phyloP scores from a whole-genome alignment of 2,113 vertebrate species.

The Ptychochromis oligacanthus region DNA sequence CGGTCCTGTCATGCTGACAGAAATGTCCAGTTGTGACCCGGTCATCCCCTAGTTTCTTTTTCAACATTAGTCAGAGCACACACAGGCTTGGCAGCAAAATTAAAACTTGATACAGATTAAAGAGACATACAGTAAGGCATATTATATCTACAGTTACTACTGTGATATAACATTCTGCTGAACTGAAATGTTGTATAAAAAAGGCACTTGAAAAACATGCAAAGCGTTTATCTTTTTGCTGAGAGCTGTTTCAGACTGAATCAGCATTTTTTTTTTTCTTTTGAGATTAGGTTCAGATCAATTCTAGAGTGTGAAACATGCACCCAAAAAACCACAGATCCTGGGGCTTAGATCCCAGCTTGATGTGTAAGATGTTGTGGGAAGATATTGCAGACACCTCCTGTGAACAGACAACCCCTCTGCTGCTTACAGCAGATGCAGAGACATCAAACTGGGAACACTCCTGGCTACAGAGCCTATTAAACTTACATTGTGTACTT shows the following conservation, averaged over 20 bases:
- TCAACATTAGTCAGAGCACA: background rate
- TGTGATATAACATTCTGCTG: background rate
- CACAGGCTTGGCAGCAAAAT: constrained; percentile 1
- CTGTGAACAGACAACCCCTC: constrained; percentile 54
- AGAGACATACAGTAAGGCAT: background rate
- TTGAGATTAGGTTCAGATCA: background rate
- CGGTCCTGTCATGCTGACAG: constrained; percentile 4
- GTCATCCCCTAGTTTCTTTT: background rate
- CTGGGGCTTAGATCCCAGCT: constrained; percentile 43
- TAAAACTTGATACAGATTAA: background rate
- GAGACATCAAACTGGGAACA: constrained; percentile 55
- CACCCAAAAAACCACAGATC: constrained; percentile 5
- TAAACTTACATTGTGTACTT: constrained; percentile 45
- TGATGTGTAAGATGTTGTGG: constrained; percentile 44
- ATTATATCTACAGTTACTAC: background rate
- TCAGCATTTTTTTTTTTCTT: background rate
- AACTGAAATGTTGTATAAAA: background rate
- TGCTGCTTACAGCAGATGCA: constrained; percentile 49
- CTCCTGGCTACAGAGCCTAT: constrained; percentile 44
- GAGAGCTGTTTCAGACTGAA: background rate
- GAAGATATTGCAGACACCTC: constrained; percentile 45
- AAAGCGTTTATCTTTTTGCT: background rate
- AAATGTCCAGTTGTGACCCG: background rate
- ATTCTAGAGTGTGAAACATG: constrained; percentile 20
- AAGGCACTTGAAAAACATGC: background rate